Evolutionary conservation across 2,797 vertebrate species (phyloP).

Genomic region (Pagetopsis macropterus): DNA sequence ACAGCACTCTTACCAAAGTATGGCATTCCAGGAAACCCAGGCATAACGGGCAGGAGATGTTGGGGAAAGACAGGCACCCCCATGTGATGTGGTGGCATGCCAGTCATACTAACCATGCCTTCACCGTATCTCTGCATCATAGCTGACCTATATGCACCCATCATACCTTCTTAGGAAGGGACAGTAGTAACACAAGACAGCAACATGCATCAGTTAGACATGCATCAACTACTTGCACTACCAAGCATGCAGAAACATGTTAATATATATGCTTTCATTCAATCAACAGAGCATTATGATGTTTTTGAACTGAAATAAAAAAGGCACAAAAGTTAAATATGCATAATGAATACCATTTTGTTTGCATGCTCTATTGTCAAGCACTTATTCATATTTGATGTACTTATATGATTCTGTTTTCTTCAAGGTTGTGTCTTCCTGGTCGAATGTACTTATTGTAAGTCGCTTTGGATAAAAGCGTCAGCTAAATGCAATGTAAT

Average conservation of each 20-base stretch:
- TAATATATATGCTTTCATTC: slow-evolving; percentile 20
- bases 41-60: slow-evolving; percentile 90
- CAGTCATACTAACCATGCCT: slow-evolving; percentile 95
- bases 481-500: no score
- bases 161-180: slow-evolving; percentile 88
- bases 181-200: slow-evolving; percentile 86
- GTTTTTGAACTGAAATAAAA: slow-evolving; percentile 38
- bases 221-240: slow-evolving; percentile 84
- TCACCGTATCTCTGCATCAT: slow-evolving; percentile 91
- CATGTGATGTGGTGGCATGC: slow-evolving; percentile 93
- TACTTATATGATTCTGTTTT: no score
- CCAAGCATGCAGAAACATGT: slow-evolving; percentile 51
- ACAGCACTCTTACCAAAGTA: slow-evolving; percentile 91
- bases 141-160: slow-evolving; percentile 91
- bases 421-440: no score
- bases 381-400: slow-evolving; percentile 1
- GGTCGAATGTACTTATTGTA: no score
- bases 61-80: slow-evolving; percentile 89
- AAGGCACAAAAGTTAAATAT: slow-evolving; percentile 36
- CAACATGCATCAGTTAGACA: slow-evolving; percentile 95
- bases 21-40: slow-evolving; percentile 90
- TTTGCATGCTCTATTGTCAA: slow-evolving; percentile 45
- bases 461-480: no score
- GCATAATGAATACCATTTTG: slow-evolving; percentile 8
- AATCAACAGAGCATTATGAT: slow-evolving; percentile 6